Percentiles rank a stretch among this genome's conserved stretches.
Evolutionary conservation across 2,797 vertebrate genomes (phyloP).

Genomic region (Xerus rutilus): DNA sequence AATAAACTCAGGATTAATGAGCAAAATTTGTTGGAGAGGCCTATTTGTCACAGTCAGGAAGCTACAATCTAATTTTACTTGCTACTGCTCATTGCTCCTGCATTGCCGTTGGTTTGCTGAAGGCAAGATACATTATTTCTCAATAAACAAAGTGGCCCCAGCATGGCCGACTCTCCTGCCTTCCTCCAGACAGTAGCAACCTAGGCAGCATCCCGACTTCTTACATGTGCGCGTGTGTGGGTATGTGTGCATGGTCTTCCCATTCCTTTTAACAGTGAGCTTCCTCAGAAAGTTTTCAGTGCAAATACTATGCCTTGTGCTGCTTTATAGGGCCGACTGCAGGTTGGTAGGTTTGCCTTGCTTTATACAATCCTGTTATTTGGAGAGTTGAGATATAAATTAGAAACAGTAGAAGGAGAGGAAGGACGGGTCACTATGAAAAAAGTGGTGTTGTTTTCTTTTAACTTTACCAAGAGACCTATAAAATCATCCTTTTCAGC

Average conservation of each 20-base stretch:
- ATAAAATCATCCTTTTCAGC: neutral
- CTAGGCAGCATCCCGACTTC: neutral
- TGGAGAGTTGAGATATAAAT: neutral
- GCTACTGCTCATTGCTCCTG: slow-evolving; percentile 77
- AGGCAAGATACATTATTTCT: slow-evolving; percentile 81
- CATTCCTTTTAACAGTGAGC: neutral
- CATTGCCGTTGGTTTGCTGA: slow-evolving; percentile 73
- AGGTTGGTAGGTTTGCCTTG: too few relatives aligned
- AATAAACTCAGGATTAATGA: slow-evolving; percentile 85
- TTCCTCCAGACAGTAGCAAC: accelerated
- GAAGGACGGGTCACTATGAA: neutral
- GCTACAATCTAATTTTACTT: slow-evolving; percentile 81
- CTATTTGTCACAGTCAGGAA: slow-evolving; percentile 82
- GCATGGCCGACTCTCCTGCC: neutral
- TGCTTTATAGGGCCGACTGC: neutral
- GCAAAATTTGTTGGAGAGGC: slow-evolving; percentile 75
- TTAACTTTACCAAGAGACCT: slow-evolving; percentile 7
- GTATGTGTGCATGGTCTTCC: neutral
- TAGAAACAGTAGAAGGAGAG: neutral
- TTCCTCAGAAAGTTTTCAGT: neutral
- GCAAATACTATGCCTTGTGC: neutral
- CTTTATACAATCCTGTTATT: neutral
- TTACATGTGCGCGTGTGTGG: neutral
- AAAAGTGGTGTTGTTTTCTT: neutral
- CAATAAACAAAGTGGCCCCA: slow-evolving; percentile 69